phyloP scores from a whole-genome alignment of 64 coral and sea anemone species.

The Anthopleura sola region DNA sequence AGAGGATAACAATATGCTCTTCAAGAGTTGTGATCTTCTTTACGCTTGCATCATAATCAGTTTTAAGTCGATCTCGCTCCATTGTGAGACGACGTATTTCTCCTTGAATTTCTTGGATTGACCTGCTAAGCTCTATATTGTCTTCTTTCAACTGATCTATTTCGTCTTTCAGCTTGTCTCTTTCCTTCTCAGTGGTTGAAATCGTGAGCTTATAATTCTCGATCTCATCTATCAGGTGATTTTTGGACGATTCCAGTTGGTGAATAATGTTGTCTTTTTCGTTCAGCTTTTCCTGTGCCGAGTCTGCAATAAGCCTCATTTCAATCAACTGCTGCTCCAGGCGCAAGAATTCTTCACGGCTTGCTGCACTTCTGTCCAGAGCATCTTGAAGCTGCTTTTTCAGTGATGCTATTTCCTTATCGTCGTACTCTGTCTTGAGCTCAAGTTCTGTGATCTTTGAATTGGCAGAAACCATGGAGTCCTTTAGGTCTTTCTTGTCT shows the following conservation, averaged over 20 bases:
- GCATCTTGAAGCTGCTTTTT: slow-evolving; percentile 87
- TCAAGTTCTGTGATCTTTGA: slow-evolving; percentile 83
- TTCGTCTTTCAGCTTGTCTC: slow-evolving; percentile 62
- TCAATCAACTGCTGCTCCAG: slow-evolving; percentile 77
- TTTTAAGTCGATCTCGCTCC: slow-evolving; percentile 60
- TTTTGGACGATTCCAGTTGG: slow-evolving; percentile 67
- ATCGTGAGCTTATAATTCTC: slow-evolving; percentile 59
- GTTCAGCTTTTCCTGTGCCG: slow-evolving; percentile 79
- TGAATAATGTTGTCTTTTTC: slow-evolving; percentile 85
- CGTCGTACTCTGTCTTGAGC: slow-evolving; percentile 76
- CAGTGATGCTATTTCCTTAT: slow-evolving; percentile 75
- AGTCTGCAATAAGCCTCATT: slow-evolving; percentile 64
- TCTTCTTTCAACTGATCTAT: slow-evolving; percentile 55
- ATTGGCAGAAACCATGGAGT: slow-evolving; percentile 64
- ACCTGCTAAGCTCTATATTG: slow-evolving; percentile 75
- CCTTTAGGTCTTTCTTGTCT: slow-evolving; percentile 73
- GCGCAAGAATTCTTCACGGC: slow-evolving; percentile 62
- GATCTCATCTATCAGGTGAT: slow-evolving; percentile 61
- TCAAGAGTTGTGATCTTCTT: slow-evolving; percentile 57
- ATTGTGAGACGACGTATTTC: slow-evolving; percentile 40
- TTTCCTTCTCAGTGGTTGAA: slow-evolving; percentile 50
- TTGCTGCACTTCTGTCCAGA: slow-evolving; percentile 52
- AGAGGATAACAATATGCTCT: slow-evolving; percentile 54
- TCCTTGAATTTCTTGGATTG: slow-evolving; percentile 53
- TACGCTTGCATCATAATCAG: slow-evolving; percentile 63